These are phyloP conservation scores for Okapia johnstoni DNA, from an alignment of 2,113 vertebrate species.

Conservation along the genomic window DNA sequence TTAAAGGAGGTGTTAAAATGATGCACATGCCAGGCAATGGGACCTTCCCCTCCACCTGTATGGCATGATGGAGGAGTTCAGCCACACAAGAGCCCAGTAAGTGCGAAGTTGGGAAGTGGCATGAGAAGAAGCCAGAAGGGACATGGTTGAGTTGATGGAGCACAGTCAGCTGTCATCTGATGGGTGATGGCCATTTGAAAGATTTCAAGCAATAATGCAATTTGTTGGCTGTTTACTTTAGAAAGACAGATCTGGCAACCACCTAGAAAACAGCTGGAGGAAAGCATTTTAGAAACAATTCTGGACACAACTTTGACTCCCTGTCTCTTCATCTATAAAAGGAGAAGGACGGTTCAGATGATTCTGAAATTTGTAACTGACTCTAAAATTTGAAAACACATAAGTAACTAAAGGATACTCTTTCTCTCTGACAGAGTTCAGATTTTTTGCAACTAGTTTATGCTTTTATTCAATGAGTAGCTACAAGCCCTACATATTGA, in stretches of 20 bases:
- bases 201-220: neutral
- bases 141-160: neutral
- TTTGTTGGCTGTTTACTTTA: neutral
- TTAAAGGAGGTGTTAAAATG: neutral
- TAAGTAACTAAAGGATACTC: neutral
- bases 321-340: too few species aligned
- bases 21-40: neutral
- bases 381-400: neutral
- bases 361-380: neutral
- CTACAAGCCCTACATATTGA: neutral
- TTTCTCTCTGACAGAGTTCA: neutral
- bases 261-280: neutral
- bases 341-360: accelerated
- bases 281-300: neutral
- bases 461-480: neutral
- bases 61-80: accelerated
- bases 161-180: neutral
- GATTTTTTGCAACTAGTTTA: neutral
- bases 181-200: neutral
- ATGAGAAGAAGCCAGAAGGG: neutral
- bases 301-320: neutral
- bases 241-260: neutral
- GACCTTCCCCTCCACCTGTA: accelerated
- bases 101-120: accelerated
- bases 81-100: neutral